phyloP scores from a whole-genome alignment of 2,888 invertebrate genomes.

The Sinhomidia bicolor region DNA sequence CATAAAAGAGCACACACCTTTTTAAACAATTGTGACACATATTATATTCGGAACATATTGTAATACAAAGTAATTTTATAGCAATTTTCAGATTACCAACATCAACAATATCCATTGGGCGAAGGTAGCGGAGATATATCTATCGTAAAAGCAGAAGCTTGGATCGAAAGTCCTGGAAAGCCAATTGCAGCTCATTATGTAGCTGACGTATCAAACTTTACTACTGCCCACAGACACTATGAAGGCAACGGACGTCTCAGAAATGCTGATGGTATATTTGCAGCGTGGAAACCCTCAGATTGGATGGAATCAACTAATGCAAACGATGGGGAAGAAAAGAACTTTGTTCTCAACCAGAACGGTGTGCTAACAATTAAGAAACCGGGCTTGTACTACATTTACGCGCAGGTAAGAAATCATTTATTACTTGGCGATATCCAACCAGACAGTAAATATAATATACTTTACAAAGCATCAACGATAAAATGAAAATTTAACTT shows the following conservation, averaged over 20 bases:
- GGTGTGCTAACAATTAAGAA: constrained; percentile 88
- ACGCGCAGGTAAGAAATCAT: constrained; percentile 88
- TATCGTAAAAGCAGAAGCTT: constrained; percentile 79
- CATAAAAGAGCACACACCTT: too few relatives aligned
- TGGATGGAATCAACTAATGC: constrained; percentile 83
- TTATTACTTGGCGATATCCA: too few relatives aligned
- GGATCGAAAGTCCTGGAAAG: constrained; percentile 80
- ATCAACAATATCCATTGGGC: constrained; percentile 44
- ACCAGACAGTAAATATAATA: too few relatives aligned
- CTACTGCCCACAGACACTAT: constrained; percentile 83
- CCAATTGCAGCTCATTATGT: constrained; percentile 85
- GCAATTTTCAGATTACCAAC: constrained; percentile 23
- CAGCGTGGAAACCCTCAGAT: constrained; percentile 86
- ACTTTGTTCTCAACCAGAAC: constrained; percentile 81
- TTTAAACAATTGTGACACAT: too few relatives aligned
- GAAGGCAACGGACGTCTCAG: constrained; percentile 87
- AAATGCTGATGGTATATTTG: constrained; percentile 86
- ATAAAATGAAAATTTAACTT: background rate
- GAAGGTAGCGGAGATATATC: constrained; percentile 74
- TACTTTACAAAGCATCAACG: too few relatives aligned
- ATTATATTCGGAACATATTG: too few relatives aligned
- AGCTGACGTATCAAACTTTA: constrained; percentile 86
- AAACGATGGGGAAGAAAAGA: constrained; percentile 72
- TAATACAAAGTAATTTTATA: background rate
- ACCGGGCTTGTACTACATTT: constrained; percentile 89